Base-by-base conservation (phyloP, 1,140 invertebrate species). In the Eufriesea mexicana region DNA sequence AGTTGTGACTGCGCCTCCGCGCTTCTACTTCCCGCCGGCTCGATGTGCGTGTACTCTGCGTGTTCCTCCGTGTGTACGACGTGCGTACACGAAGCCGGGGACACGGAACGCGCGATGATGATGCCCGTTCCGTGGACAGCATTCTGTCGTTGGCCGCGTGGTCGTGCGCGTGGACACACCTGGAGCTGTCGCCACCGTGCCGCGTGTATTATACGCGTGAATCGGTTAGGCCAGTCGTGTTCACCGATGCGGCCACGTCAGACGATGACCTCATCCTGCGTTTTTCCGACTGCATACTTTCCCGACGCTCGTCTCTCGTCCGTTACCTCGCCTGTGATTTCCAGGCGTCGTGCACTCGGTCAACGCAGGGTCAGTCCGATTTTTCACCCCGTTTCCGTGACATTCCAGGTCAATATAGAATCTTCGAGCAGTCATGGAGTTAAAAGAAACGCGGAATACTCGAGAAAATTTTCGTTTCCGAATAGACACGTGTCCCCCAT, bases 1-100 rank as follows among this genome's bases (percentile, higher is more conserved):
- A 83, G 83, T 74, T 89, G 88, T 89, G 89, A 89, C 89, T 89
- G 88, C 78, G 76, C 75, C 87, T 82, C 81, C 86, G 80, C 84
- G 83, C 64, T 79, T 54, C 64, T 25, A 45, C 61, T 67, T 67
- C 55, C 6, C 49, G 49, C n/a, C 6, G n/a, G 9, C 20, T 45
- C 25, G 23, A 64, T 79, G 83, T 78, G 71, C 75, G 83, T 59
- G 70, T n/a, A 66, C 14, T 18, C 51, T 72, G 67, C 75, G 81
- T 71, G 67, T 54, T 25, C 81, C 76, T 68, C 66, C 61, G 25
- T 62, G 79, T 76, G 74, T 59, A 66, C 61, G 25, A 55, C 59
- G 76, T 57, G 80, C 85, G 73, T 74, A 84, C 82, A 83, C 82
- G 57, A 42, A 54, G 67, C 25, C 84, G 28, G 25, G 68, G 54